Percentiles rank a stretch among this genome's conserved stretches.
These are phyloP conservation scores for Scelioninae gen. 1 DNA, from an alignment of 2,888 invertebrate genomes.

Conservation along the genomic window DNA sequence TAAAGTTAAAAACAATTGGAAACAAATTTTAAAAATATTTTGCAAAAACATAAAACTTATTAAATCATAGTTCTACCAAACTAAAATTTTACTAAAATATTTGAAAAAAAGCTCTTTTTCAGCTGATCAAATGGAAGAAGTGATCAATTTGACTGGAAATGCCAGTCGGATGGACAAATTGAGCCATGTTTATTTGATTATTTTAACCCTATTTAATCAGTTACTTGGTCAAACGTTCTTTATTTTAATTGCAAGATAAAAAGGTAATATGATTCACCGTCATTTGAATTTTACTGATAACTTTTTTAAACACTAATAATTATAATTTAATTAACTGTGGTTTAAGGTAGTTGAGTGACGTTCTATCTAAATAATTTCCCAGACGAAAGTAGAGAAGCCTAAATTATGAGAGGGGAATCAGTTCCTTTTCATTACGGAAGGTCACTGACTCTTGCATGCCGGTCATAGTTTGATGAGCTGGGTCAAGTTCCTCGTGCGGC, in stretches of 20 bases:
- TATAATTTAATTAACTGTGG: neutral
- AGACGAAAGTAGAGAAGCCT: constrained; percentile 30
- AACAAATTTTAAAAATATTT: too few relatives aligned
- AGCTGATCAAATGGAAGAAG: constrained; percentile 46
- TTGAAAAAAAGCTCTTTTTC: neutral
- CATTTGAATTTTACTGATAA: neutral
- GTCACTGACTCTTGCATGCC: constrained; percentile 52
- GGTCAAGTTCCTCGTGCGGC: constrained; percentile 61
- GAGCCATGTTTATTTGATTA: neutral
- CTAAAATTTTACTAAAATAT: too few relatives aligned
- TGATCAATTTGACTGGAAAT: constrained; percentile 23
- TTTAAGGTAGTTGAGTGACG: constrained; percentile 38
- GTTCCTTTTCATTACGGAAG: constrained; percentile 55
- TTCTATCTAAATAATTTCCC: constrained; percentile 25
- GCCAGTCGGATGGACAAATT: too few relatives aligned
- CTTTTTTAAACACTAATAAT: constrained; percentile 3
- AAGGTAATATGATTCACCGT: too few relatives aligned
- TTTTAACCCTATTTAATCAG: neutral
- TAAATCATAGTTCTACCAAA: too few relatives aligned
- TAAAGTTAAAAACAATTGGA: too few relatives aligned
- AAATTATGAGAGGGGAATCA: constrained; percentile 39
- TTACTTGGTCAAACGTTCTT: too few relatives aligned
- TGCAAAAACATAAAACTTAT: too few relatives aligned
- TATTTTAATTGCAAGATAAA: too few relatives aligned
- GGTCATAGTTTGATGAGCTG: constrained; percentile 62